phyloP scores from a whole-genome alignment of 2,113 vertebrate species.

The Cebidichthys violaceus region DNA sequence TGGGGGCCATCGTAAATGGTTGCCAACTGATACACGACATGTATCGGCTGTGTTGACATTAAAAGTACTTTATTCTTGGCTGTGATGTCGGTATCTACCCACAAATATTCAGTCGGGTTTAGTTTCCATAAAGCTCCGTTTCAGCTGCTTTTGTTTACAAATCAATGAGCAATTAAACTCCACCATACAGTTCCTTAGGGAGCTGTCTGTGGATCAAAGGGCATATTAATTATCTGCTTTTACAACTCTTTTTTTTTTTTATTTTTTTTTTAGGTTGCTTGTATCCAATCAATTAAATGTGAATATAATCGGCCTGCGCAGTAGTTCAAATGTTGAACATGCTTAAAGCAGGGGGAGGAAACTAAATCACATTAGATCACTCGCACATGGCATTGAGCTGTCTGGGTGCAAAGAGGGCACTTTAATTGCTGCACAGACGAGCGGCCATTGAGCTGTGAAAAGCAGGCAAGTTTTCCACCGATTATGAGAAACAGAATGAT shows the following conservation, averaged over 20 bases:
- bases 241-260: constrained; percentile 2
- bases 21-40: constrained; percentile 21
- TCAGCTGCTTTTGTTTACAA: constrained; percentile 4
- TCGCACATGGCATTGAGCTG: constrained; percentile 67
- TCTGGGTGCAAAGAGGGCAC: constrained; percentile 42
- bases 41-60: constrained; percentile 5
- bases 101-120: background rate
- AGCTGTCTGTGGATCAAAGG: background rate
- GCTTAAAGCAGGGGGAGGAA: constrained; percentile 26
- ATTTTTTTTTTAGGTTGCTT: constrained; percentile 1
- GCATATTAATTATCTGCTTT: background rate
- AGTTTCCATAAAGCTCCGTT: background rate
- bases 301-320: background rate
- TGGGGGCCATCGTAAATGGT: constrained; percentile 52
- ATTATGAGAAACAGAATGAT: constrained; percentile 70
- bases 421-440: constrained; percentile 70
- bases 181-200: background rate
- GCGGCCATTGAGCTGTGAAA: constrained; percentile 73
- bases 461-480: constrained; percentile 69
- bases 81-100: background rate
- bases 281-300: background rate
- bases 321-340: background rate
- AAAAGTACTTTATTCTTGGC: background rate
- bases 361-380: constrained; percentile 72
- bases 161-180: constrained; percentile 4